phyloP scores from a whole-genome alignment of 2,113 vertebrate genomes.

The Psittacula cyanocephala region DNA sequence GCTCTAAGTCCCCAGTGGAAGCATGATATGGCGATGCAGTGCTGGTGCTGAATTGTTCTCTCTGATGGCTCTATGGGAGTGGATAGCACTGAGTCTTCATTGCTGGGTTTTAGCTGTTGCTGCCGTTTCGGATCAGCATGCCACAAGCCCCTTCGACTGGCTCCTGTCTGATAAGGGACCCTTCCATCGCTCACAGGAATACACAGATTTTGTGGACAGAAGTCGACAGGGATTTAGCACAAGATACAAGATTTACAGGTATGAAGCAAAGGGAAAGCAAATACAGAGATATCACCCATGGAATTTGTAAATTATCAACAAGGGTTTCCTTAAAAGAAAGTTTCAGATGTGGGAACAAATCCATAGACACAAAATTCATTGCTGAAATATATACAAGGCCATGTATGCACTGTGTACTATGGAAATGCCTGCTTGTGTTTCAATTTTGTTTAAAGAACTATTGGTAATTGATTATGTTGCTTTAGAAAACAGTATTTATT shows the following conservation, averaged over 20 bases:
- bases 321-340: conserved; percentile 39
- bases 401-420: neutral
- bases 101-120: conserved; percentile 89
- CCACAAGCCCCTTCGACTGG: conserved; percentile 96
- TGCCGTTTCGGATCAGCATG: conserved; percentile 88
- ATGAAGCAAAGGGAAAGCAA: conserved; percentile 71
- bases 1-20: conserved; percentile 85
- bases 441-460: conserved; percentile 21
- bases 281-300: neutral
- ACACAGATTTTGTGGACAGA: conserved; percentile 97
- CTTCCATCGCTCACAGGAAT: conserved; percentile 96
- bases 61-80: conserved; percentile 99
- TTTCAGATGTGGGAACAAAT: conserved; percentile 26
- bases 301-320: neutral
- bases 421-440: conserved; percentile 15
- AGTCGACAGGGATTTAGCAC: conserved; percentile 97
- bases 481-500: neutral
- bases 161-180: conserved; percentile 98
- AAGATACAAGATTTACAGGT: conserved; percentile 99
- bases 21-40: conserved; percentile 87
- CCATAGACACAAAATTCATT: neutral
- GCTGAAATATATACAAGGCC: neutral
- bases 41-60: conserved; percentile 87
- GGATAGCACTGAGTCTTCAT: conserved; percentile 93
- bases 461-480: neutral